Evolutionary conservation across 1,140 invertebrate genomes (phyloP).

Genomic region (Geopemphigus sp.): DNA sequence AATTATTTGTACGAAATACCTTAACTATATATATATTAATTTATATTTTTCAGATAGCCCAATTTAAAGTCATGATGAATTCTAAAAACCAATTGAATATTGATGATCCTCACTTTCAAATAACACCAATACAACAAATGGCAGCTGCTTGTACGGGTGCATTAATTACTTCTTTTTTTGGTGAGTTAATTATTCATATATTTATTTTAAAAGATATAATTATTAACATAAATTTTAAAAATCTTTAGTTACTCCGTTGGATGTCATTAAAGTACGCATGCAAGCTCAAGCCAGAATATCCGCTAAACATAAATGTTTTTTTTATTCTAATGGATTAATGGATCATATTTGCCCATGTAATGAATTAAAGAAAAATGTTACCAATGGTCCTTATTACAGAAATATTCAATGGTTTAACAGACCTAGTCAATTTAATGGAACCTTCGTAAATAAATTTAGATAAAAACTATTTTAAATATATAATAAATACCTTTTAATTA

Average conservation of each 20-base stretch:
- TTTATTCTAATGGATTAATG: constrained; percentile 99
- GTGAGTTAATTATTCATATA: constrained; percentile 61
- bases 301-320: constrained; percentile 71
- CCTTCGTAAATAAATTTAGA: constrained; percentile 66
- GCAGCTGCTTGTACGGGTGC: constrained; percentile 85
- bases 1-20: too few species aligned
- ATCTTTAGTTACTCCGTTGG: constrained; percentile 90
- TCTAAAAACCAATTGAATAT: background rate
- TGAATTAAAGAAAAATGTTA: constrained; percentile 57
- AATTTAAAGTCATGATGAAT: constrained; percentile 16
- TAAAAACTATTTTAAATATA: background rate
- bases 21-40: too few species aligned
- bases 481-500: background rate
- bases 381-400: constrained; percentile 43
- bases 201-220: background rate
- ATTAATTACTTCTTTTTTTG: constrained; percentile 81
- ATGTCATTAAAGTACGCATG: constrained; percentile 96
- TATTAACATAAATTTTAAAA: constrained; percentile 33
- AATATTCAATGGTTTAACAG: constrained; percentile 62
- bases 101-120: constrained; percentile 72
- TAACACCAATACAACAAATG: constrained; percentile 84
- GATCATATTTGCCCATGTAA: constrained; percentile 93
- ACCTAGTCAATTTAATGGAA: constrained; percentile 83
- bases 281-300: constrained; percentile 83
- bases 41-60: background rate